Percentiles rank a stretch among this genome's conserved stretches.
These are phyloP conservation scores for Drosophila mettleri DNA, from an alignment of 2,888 invertebrate genomes.

Conservation along the genomic window DNA sequence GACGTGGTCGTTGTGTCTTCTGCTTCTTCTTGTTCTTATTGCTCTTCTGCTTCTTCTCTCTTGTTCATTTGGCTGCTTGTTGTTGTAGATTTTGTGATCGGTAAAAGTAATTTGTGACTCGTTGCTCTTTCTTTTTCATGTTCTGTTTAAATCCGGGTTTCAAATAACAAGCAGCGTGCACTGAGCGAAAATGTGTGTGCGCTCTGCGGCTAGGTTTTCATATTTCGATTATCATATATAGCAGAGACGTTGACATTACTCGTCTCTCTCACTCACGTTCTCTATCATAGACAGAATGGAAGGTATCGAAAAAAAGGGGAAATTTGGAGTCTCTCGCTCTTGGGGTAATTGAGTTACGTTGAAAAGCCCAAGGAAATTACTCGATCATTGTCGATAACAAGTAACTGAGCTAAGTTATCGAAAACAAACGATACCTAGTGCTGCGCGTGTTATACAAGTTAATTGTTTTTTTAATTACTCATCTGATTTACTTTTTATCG, in stretches of 20 bases:
- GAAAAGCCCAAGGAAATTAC: too few relatives aligned
- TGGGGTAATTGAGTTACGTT: too few relatives aligned
- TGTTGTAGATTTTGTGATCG: conserved; percentile 56
- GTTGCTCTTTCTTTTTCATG: conserved; percentile 70
- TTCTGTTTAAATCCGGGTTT: conserved; percentile 75
- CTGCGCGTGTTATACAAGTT: too few relatives aligned
- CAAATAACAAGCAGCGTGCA: conserved; percentile 65
- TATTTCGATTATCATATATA: not conserved
- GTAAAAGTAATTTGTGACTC: conserved; percentile 75
- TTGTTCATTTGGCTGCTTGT: conserved; percentile 23
- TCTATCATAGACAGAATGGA: not conserved
- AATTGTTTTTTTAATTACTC: too few relatives aligned
- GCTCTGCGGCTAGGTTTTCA: not conserved
- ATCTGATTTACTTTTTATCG: too few relatives aligned
- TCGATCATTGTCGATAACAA: not conserved
- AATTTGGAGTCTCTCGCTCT: too few relatives aligned
- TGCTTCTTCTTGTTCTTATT: conserved; percentile 12
- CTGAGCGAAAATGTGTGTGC: conserved; percentile 41
- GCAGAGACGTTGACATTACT: not conserved
- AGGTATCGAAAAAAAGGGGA: too few relatives aligned
- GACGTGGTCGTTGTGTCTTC: conserved; percentile 12
- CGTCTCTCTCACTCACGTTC: not conserved
- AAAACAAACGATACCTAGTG: not conserved
- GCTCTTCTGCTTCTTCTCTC: conserved; percentile 11
- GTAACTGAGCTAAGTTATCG: not conserved